Base-by-base conservation (phyloP, 2,113 vertebrate genomes). In the Motacilla tschutschensis region DNA sequence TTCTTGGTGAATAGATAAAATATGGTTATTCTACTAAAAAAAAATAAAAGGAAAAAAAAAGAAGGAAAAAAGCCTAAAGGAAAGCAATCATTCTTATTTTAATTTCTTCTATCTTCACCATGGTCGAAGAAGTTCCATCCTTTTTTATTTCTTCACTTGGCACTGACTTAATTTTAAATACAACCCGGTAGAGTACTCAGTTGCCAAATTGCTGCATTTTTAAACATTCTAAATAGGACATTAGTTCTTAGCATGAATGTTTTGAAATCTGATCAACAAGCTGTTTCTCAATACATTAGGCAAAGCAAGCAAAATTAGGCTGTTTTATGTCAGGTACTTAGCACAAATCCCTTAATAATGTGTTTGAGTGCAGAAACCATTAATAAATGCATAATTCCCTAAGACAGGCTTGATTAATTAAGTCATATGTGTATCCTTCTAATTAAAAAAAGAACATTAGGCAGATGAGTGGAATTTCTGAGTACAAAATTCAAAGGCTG, bases 391-490 rank as follows among this genome's bases (percentile, higher is more conserved):
- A 92, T 97, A 97, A 97, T 97, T 97, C 94, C 94, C 95, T 84
- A 94, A 95, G 96, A 97, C 92, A 96, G 94, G 80, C 94, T 97
- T 97, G 96, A 97, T 97, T 97, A 97, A 97, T 97, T 97, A 98
- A 98, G 96, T 98, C 96, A 97, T 97, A 96, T 96, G 95, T 97
- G 94, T 96, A 96, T 96, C 95, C 93, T 96, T 94, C 95, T 97
- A 97, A 97, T 97, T 97, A 96, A 97, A 97, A 96, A 97, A 96
- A 96, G 94, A 97, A 96, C 95, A 97, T 97, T 97, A 97, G 94
- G 95, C 96, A 97, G 95, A 97, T 97, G 95, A 97, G 93, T 96
- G 92, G 93, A 95, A 97, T 96, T 93, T 95, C 89, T 96, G 79
- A 96, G 88, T 91, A 91, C 79, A 89, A 90, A 95, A 97, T 95